A percentile compares a stretch with the other conserved stretches of the same genome.
Evolutionary conservation across 35 echinoderm and acorn worm genomes (phyloP).

Genomic region (Apostichopus californicus): DNA sequence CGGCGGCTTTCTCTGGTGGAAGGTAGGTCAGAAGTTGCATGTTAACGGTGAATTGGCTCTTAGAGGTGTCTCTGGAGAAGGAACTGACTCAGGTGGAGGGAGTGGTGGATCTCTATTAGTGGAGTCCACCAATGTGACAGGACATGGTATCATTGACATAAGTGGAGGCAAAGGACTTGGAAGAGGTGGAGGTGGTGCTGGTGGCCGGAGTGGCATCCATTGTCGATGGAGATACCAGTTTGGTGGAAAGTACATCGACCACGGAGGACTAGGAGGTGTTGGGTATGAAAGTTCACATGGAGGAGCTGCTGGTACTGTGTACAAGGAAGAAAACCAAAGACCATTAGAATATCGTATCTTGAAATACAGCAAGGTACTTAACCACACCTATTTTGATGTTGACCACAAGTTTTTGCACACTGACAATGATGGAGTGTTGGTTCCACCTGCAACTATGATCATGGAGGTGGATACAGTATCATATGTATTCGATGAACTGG

Average conservation of each 20-base stretch:
- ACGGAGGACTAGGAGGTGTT: constrained; percentile 73
- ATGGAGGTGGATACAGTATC: constrained; percentile 63
- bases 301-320: constrained; percentile 84
- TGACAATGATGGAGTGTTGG: constrained; percentile 77
- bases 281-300: constrained; percentile 69
- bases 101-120: constrained; percentile 78
- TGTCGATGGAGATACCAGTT: constrained; percentile 88
- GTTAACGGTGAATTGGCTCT: constrained; percentile 82
- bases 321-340: constrained; percentile 87
- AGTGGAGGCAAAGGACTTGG: constrained; percentile 74
- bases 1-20: constrained; percentile 85
- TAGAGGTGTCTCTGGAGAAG: constrained; percentile 69
- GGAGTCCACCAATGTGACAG: constrained; percentile 82
- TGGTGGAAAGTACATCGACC: constrained; percentile 81
- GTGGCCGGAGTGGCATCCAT: constrained; percentile 79
- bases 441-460: constrained; percentile 86
- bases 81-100: constrained; percentile 74
- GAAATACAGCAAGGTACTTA: constrained; percentile 82
- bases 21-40: constrained; percentile 74
- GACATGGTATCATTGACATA: constrained; percentile 82
- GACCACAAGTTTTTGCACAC: constrained; percentile 84
- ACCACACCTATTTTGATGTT: constrained; percentile 79
- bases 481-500: constrained; percentile 92
- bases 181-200: constrained; percentile 83
- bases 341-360: constrained; percentile 76